A percentile compares a stretch with the other conserved stretches of the same genome.
phyloP scores from a whole-genome alignment of 2,888 invertebrate species.

The Noctua janthina region DNA sequence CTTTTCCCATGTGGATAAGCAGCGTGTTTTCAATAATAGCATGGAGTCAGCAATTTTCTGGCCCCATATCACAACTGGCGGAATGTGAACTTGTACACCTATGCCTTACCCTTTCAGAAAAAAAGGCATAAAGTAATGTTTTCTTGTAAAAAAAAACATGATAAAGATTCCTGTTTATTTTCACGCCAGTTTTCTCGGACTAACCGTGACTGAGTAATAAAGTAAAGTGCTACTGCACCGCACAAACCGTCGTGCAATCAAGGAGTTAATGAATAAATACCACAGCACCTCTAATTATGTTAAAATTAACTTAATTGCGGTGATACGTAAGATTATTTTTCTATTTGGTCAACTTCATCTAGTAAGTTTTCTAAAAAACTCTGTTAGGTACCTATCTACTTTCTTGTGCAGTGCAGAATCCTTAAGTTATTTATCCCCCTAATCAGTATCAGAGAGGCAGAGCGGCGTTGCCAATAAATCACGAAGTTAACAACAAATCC shows the following conservation, averaged over 20 bases:
- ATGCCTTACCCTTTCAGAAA: neutral
- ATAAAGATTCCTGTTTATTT: neutral
- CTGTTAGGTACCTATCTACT: neutral
- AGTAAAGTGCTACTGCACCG: conserved; percentile 32
- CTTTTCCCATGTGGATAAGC: neutral
- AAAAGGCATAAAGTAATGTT: neutral
- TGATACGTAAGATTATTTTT: neutral
- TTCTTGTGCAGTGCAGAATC: neutral
- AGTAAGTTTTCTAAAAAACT: neutral
- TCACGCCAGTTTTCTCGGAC: conserved; percentile 1
- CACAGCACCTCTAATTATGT: conserved; percentile 10
- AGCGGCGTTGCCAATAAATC: conserved; percentile 50
- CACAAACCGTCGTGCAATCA: conserved; percentile 35
- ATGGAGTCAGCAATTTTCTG: neutral
- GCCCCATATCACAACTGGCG: neutral
- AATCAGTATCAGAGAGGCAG: conserved; percentile 37
- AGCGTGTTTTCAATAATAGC: neutral
- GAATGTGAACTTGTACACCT: neutral
- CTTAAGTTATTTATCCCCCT: conserved; percentile 18
- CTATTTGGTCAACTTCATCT: neutral
- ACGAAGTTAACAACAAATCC: conserved; percentile 49
- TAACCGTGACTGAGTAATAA: conserved; percentile 10
- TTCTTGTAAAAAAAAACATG: neutral
- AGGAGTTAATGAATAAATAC: conserved; percentile 12
- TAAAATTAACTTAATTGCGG: conserved; percentile 4